A percentile compares a stretch with the other conserved stretches of the same genome.
Evolutionary conservation across 2,113 vertebrate genomes (phyloP).

Genomic region (Phylloscopus whistleri): DNA sequence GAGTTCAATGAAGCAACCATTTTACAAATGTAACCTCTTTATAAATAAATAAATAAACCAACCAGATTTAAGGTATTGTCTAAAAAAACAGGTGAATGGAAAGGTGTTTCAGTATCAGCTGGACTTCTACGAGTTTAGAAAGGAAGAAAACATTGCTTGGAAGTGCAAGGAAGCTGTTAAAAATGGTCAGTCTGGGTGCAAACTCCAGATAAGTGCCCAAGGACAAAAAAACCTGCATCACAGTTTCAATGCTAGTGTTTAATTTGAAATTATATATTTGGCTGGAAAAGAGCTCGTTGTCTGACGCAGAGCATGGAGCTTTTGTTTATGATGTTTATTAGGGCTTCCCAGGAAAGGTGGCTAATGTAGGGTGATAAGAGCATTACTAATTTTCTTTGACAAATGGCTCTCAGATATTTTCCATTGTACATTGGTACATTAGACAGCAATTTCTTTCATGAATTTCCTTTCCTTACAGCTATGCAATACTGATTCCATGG

Average conservation of each 20-base stretch:
- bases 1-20: neutral
- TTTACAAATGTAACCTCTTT: neutral
- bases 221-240: neutral
- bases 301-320: slow-evolving; percentile 1
- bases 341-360: neutral
- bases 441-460: slow-evolving; percentile 29
- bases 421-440: slow-evolving; percentile 24
- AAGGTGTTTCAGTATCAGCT: neutral
- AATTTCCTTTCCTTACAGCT: slow-evolving; percentile 35
- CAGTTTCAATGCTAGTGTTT: neutral
- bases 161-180: neutral
- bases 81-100: neutral
- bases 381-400: slow-evolving; percentile 54
- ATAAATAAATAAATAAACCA: neutral
- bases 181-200: neutral
- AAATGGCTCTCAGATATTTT: slow-evolving; percentile 28
- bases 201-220: neutral
- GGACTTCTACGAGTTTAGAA: neutral
- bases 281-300: slow-evolving; percentile 6
- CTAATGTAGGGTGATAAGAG: slow-evolving; percentile 19
- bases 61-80: neutral
- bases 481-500: neutral
- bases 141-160: neutral
- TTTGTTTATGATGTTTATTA: slow-evolving; percentile 49
- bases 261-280: slow-evolving; percentile 27